Evolutionary conservation across 2,797 vertebrate genomes (phyloP), one percentile per base, ranked within the genome.

Genomic region (Apodemus agrarius): DNA sequence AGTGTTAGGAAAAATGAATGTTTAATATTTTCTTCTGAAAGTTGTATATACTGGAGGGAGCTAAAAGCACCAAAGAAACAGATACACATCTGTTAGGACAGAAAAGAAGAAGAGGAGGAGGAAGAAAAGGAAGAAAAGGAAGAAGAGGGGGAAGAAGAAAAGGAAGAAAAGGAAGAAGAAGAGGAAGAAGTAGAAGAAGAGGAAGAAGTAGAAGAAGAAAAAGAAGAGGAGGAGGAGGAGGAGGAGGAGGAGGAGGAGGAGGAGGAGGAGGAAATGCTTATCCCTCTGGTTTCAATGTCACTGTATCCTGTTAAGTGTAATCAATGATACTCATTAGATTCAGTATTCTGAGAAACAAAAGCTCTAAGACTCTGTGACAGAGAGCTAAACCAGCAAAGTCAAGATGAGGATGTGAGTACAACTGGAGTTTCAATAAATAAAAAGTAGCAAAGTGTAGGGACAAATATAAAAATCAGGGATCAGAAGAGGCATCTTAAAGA

Each of bases 191-290:
- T 16, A 57, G 57, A 6, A 61, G 59, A 24, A 63, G 61, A 9
- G 12, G 29, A 10, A 6, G 31, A 14, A 29, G 31, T 5, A 7
- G 14, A 16, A 13, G 12, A 6, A 4, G 65, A 7, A 67, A 16
- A 14, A 46, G 37, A n/a, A 82, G 7, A 46, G 49, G 7, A 16
- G 16, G 12, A 82, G 6, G 43, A 12, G 26, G 9, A 13, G 0
- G 0, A 29, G 43, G 2, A 37, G 16, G 2, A 72, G 16, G 17
- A 69, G 4, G 7, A 16, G 16, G 12, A 82, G 6, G 43, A 12
- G 10, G 0, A 0, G 24, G 43, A 3, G 21, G 16, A 6, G 37
- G 16, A n/a, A 69, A 4, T 0, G 46, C 14, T 17, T 24, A 17
- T 29, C 52, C 3, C 16, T 84, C 46, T 37, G 37, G 22, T 72